Percentiles rank a stretch among this genome's conserved stretches.
phyloP scores from a whole-genome alignment of 2,888 invertebrate genomes.

The Orgyia antiqua region DNA sequence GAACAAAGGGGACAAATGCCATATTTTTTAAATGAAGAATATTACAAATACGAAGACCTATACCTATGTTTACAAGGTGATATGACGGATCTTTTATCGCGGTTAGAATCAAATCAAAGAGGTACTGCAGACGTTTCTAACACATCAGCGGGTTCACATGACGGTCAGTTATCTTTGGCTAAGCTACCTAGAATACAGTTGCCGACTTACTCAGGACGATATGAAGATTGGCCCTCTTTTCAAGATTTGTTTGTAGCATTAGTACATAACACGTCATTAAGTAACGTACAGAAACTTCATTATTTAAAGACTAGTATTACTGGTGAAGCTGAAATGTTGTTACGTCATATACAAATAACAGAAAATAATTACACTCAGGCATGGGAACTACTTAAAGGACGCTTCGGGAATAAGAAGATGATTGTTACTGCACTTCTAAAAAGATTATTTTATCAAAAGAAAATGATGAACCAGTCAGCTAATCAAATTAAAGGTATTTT shows the following conservation, averaged over 20 bases:
- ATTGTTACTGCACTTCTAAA: conserved; percentile 9
- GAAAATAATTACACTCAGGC: not conserved
- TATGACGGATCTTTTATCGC: conserved; percentile 2
- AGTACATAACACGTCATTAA: not conserved
- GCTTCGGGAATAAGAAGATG: not conserved
- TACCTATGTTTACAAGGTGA: conserved; percentile 5
- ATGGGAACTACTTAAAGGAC: not conserved
- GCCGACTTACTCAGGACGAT: not conserved
- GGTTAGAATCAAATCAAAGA: not conserved
- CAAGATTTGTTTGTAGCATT: not conserved
- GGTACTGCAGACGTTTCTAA: not conserved
- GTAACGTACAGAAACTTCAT: not conserved
- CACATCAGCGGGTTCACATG: not conserved
- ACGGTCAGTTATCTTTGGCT: not conserved
- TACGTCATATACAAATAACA: not conserved
- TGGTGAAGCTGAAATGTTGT: not conserved
- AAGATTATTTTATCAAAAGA: conserved; percentile 17
- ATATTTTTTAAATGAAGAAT: conserved; percentile 10
- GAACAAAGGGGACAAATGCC: conserved; percentile 1
- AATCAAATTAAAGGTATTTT: conserved; percentile 17
- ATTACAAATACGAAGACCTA: conserved; percentile 3
- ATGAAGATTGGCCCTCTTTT: not conserved
- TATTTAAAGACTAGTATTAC: conserved; percentile 3
- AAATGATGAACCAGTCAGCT: conserved; percentile 10
- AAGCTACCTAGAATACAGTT: not conserved